phyloP scores from a whole-genome alignment of 2,113 vertebrate genomes.

The Alligator sinensis region DNA sequence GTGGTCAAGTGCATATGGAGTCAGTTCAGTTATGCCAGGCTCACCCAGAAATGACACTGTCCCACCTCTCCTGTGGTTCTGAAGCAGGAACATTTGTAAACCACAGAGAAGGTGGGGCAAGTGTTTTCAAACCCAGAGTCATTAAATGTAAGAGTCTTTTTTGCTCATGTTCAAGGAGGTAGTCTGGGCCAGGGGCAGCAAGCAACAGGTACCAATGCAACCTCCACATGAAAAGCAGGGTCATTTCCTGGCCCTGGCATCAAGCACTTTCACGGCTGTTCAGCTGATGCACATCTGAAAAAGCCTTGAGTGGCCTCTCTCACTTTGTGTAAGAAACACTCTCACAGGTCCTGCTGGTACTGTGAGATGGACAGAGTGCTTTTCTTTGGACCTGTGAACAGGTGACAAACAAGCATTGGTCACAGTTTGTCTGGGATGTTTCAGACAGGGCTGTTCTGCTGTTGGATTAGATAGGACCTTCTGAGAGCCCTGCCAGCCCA shows the following conservation, averaged over 20 bases:
- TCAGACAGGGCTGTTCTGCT: no score
- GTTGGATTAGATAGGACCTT: no score
- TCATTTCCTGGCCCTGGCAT: background rate
- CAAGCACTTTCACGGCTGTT: background rate
- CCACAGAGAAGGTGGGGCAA: background rate
- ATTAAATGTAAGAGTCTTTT: background rate
- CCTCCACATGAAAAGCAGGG: background rate
- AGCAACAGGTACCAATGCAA: background rate
- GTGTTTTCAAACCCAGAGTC: background rate
- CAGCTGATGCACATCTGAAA: background rate
- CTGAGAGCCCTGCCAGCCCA: no score
- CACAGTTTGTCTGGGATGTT: no score
- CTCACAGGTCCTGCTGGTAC: background rate
- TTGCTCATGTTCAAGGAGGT: background rate
- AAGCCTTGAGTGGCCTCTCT: background rate
- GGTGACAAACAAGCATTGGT: background rate
- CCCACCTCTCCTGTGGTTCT: background rate
- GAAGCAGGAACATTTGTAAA: background rate
- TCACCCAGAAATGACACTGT: rapidly evolving
- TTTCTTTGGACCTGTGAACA: slow-evolving; percentile 1
- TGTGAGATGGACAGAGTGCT: slow-evolving; percentile 29
- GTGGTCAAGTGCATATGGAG: background rate
- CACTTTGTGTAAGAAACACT: background rate
- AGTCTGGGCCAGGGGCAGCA: background rate
- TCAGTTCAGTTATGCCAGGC: slow-evolving; percentile 1